Evolutionary conservation across 2,888 invertebrate species (phyloP).

Genomic region (Eristalinus sepulchralis): DNA sequence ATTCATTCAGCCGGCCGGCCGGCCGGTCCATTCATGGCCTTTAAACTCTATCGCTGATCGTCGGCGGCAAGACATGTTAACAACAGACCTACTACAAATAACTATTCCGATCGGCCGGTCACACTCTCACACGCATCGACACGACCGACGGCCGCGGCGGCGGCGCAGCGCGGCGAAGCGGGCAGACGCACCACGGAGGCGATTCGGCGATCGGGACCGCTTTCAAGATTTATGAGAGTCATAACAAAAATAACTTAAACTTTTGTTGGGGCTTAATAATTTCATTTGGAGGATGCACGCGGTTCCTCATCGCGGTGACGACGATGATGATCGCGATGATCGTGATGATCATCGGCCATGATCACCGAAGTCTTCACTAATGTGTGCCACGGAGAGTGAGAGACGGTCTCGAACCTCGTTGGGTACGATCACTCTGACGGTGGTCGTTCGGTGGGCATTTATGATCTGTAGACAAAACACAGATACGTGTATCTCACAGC

Average conservation of each 20-base stretch:
- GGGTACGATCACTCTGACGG: conserved; percentile 30
- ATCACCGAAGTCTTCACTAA: conserved; percentile 1
- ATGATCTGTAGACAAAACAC: conserved; percentile 49
- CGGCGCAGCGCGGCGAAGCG: background rate
- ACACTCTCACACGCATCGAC: conserved; percentile 11
- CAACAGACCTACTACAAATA: conserved; percentile 47
- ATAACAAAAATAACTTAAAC: conserved; percentile 61
- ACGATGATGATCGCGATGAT: conserved; percentile 19
- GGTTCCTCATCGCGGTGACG: conserved; percentile 7
- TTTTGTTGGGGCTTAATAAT: conserved; percentile 65
- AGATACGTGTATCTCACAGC: conserved; percentile 15
- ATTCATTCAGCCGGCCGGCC: conserved; percentile 64
- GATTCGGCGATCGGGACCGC: conserved; percentile 52
- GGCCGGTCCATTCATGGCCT: conserved; percentile 58
- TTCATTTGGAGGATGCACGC: conserved; percentile 59
- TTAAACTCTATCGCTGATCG: conserved; percentile 58
- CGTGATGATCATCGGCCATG: conserved; percentile 12
- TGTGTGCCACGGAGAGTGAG: background rate
- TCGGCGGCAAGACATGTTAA: conserved; percentile 56
- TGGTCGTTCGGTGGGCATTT: conserved; percentile 58
- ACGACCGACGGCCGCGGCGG: background rate
- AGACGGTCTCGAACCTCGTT: background rate
- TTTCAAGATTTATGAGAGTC: conserved; percentile 69
- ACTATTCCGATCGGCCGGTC: conserved; percentile 11
- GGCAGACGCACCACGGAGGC: conserved; percentile 36